Base-by-base conservation (phyloP, 2,797 vertebrate species). In the Acomys russatus region DNA sequence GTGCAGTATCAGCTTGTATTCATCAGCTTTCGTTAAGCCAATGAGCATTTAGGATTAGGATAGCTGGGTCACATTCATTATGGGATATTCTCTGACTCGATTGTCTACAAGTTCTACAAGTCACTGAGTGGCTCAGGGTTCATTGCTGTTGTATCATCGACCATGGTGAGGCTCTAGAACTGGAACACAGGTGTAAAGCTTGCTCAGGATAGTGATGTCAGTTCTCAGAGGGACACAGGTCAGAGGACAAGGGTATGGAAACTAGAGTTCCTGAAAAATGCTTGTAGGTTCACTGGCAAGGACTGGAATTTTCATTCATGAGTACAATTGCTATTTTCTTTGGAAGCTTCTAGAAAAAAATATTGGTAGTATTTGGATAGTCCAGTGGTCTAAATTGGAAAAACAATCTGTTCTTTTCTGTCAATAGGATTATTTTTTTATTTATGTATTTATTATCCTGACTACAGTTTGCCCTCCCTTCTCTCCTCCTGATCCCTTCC, bases 261-360 rank as follows among this genome's bases (percentile, higher is more conserved):
- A 3, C 38, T 49, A 7, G 20, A 76, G 73, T 66, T 38, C n/a
- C 33, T 79, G 83, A 7, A 28, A 91, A 23, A 8, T 70, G 10
- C 30, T 18, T 9, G 63, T 5, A 28, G 15, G 1, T 17, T 79
- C 33, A 35, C 18, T 28, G 18, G 59, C 9, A 23, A 14, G 79
- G 56, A 30, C 6, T n/a, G 38, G 14, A 87, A 70, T 25, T 56
- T 96, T 61, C 84, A n/a, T 51, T 78, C 11, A n/a, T 10, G 33
- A 88, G 30, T 56, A 95, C 3, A 18, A 61, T 76, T 77, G 35
- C 70, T 74, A 49, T n/a, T 12, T 95, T 30, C 82, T 92, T 71
- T 91, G 35, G 25, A 56, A 92, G 51, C 22, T n/a, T 78, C 56
- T 9, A 49, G 30, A 56, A 17, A n/a, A 90, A 61, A 94, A 91